Evolutionary conservation across 1,140 invertebrate genomes (phyloP).

Genomic region (Macrobrachium nipponense): DNA sequence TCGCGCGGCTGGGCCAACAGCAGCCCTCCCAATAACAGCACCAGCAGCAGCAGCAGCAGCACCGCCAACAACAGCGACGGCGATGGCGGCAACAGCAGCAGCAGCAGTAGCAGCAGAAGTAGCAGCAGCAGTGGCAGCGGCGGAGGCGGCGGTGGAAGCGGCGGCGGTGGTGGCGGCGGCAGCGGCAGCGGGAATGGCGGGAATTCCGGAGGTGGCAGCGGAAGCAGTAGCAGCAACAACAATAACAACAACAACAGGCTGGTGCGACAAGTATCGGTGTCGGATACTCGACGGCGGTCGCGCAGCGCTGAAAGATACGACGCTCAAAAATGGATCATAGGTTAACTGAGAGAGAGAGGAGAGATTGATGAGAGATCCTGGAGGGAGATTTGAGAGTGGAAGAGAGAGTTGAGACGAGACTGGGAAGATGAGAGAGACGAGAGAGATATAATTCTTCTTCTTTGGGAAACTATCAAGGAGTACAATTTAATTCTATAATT

Average conservation of each 20-base stretch:
- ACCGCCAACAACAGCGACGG: neutral
- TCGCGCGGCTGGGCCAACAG: slow-evolving; percentile 1
- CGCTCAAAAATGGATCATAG: slow-evolving; percentile 43
- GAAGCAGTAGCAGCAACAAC: neutral
- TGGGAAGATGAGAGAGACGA: no score
- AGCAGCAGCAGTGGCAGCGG: slow-evolving; percentile 7
- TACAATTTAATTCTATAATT: no score
- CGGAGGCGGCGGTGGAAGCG: neutral
- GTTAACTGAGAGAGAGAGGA: slow-evolving; percentile 1
- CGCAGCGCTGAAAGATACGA: slow-evolving; percentile 56
- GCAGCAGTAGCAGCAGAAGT: slow-evolving; percentile 25
- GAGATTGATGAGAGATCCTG: no score
- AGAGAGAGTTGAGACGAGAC: no score
- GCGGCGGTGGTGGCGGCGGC: neutral
- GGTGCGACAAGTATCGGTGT: slow-evolving; percentile 24
- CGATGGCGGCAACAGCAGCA: slow-evolving; percentile 3
- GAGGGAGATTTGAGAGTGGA: no score
- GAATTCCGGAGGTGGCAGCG: no score
- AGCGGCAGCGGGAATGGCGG: no score
- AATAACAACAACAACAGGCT: neutral
- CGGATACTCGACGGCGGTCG: slow-evolving; percentile 40
- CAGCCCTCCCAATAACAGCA: slow-evolving; percentile 24
- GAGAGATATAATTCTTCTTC: no score
- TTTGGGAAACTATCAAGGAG: no score
- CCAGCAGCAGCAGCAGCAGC: slow-evolving; percentile 32